Percentiles rank a stretch among this genome's conserved stretches.
Conservation (phyloP, 2,888 invertebrate species). For the Uropetala carovei region DNA sequence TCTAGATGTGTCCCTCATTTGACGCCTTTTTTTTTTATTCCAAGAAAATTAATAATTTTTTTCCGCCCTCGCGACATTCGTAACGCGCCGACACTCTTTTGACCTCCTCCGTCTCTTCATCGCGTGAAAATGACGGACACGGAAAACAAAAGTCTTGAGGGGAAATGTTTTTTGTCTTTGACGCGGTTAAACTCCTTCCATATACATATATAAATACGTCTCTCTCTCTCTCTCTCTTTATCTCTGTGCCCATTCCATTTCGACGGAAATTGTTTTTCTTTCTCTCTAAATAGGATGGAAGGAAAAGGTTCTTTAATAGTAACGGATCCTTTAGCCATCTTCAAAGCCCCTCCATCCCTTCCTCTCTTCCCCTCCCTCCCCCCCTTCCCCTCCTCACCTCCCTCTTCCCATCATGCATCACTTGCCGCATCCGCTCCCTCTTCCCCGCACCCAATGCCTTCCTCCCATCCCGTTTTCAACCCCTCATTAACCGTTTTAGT, state of each 20-base stretch:
- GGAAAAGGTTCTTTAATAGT: background rate
- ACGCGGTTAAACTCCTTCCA: background rate
- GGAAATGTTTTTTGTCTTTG: background rate
- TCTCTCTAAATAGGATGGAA: background rate
- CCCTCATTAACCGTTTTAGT: constrained; percentile 18
- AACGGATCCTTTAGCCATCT: background rate
- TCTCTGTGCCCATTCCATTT: background rate
- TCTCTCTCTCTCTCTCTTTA: too few relatives aligned
- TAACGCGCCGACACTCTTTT: too few relatives aligned
- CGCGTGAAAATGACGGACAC: background rate
- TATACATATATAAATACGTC: too few relatives aligned
- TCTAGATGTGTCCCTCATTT: too few relatives aligned
- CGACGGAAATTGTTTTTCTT: background rate
- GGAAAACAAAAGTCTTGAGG: background rate
- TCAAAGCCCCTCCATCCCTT: background rate
- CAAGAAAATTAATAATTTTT: too few relatives aligned
- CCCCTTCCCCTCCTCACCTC: background rate
- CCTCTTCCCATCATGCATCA: background rate
- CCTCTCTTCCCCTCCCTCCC: background rate
- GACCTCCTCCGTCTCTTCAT: background rate
- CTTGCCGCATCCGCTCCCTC: background rate
- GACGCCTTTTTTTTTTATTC: too few relatives aligned
- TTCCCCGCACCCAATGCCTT: background rate
- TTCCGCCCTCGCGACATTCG: too few relatives aligned
- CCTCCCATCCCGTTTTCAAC: background rate